These are phyloP conservation scores for Thaumatotibia leucotreta DNA, from an alignment of 1,140 invertebrate species.

Conservation along the genomic window DNA sequence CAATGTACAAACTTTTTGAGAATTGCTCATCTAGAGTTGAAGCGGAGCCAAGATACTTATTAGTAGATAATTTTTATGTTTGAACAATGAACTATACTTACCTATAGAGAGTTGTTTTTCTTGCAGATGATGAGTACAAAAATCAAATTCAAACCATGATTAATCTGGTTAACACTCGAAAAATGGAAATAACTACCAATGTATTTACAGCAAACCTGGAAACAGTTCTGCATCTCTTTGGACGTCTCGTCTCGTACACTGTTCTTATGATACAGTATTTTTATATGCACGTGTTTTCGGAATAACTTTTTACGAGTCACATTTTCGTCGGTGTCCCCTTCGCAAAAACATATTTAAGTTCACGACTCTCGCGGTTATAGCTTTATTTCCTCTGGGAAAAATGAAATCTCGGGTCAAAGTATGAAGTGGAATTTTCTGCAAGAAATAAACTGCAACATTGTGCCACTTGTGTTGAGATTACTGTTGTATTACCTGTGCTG, in stretches of 20 bases:
- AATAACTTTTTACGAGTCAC: conserved; percentile 11
- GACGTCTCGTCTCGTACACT: conserved; percentile 43
- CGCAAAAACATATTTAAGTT: conserved; percentile 19
- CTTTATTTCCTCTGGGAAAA: conserved; percentile 38
- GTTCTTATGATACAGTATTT: conserved; percentile 58
- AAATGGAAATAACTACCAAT: conserved; percentile 41
- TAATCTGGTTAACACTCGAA: conserved; percentile 36
- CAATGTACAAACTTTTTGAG: too few relatives aligned
- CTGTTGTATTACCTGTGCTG: conserved; percentile 16
- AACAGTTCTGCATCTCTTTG: conserved; percentile 41
- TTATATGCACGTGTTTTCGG: conserved; percentile 28
- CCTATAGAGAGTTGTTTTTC: conserved; percentile 5
- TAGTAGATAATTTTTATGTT: neutral
- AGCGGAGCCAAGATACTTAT: neutral
- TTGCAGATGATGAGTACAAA: conserved; percentile 37
- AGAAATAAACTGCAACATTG: conserved; percentile 18
- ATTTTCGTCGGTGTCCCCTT: neutral
- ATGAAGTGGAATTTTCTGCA: conserved; percentile 27
- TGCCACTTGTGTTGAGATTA: conserved; percentile 16
- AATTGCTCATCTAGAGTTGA: neutral
- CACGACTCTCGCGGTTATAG: conserved; percentile 3
- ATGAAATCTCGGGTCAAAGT: conserved; percentile 41
- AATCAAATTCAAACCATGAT: conserved; percentile 47
- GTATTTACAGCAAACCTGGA: conserved; percentile 38
- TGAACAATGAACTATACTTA: neutral